Percentiles rank a stretch among this genome's conserved stretches.
These are phyloP conservation scores for Ceratoteleas bidentatus DNA, from an alignment of 1,140 invertebrate genomes.

Conservation along the genomic window DNA sequence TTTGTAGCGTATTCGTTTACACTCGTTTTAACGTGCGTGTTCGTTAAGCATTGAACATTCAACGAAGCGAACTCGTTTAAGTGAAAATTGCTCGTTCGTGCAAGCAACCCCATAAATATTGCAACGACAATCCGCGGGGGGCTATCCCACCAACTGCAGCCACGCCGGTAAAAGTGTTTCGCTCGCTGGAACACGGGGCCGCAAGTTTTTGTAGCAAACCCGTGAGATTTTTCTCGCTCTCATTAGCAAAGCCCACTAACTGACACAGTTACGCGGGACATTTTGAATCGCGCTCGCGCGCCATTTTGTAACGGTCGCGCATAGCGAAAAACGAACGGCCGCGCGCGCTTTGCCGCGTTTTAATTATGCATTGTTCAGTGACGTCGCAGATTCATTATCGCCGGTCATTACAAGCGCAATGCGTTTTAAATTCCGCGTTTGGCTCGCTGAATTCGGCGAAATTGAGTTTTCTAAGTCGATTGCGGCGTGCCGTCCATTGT, in stretches of 20 bases:
- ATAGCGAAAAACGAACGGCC: background rate
- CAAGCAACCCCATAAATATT: constrained; percentile 71
- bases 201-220: constrained; percentile 38
- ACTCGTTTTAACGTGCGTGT: constrained; percentile 68
- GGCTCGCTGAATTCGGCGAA: constrained; percentile 10
- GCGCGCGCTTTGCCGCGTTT: background rate
- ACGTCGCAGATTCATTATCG: constrained; percentile 14
- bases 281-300: background rate
- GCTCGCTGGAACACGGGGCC: constrained; percentile 37
- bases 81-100: constrained; percentile 71
- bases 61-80: constrained; percentile 70
- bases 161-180: constrained; percentile 58
- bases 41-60: constrained; percentile 67
- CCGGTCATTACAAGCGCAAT: constrained; percentile 2
- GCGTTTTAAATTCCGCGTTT: constrained; percentile 15
- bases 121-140: constrained; percentile 61
- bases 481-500: constrained; percentile 6
- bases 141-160: constrained; percentile 45
- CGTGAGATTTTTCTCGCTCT: constrained; percentile 28
- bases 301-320: background rate
- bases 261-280: constrained; percentile 25
- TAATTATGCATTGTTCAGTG: constrained; percentile 26
- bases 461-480: constrained; percentile 27
- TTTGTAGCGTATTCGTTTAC: constrained; percentile 65
- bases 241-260: constrained; percentile 41